Base-by-base conservation (phyloP, 2,888 invertebrate species). In the Sinodicranocentrus sp. region DNA sequence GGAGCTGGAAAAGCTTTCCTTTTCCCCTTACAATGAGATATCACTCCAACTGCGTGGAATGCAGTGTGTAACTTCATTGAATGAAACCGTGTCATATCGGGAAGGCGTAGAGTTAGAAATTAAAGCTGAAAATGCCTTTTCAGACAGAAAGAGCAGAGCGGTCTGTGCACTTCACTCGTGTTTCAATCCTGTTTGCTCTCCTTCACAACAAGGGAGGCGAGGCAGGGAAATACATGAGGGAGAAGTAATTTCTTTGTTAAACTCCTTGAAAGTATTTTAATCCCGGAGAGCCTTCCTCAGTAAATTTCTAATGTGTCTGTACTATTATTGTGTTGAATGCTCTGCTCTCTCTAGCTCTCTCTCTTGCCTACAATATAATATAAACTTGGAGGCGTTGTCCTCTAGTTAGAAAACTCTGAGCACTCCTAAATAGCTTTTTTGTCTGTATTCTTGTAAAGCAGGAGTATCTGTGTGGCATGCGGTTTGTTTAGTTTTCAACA, bases 201-300 rank as follows among this genome's bases (percentile, higher is more conserved):
- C 21, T 43, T 39, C 67, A 67, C 44, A 67, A 67, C 44, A 67
- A 67, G 57, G 39, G 44, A 61, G 44, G 43, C 44, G 43, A 67
- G 57, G 39, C 26, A 61, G 44, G 23, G 43, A 71, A 54, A 43
- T 72, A 65, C 79, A 79, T 72, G 79, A 71, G 71, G 79, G 71
- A 79, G 79, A 43, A 65, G 79, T 75, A 65, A 71, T 79, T 79
- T 79, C 72, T 79, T 79, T 71, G 71, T 72, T 72, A 79, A 79
- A 79, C 79, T 79, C 79, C 79, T 79, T 71, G 65, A 79, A 79
- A 79, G 65, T 79, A 79, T 79, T 72, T 72, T 79, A 79, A 79
- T 79, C 79, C 79, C 71, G 63, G 23, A 65, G 72, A 79, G 65
- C 72, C 65, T 71, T 79, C 71, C 71, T 61, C 26, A 65, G 65